A percentile compares a stretch with the other conserved stretches of the same genome.
Conservation (phyloP, 2,888 invertebrate species). For the Drosophila mimica region DNA sequence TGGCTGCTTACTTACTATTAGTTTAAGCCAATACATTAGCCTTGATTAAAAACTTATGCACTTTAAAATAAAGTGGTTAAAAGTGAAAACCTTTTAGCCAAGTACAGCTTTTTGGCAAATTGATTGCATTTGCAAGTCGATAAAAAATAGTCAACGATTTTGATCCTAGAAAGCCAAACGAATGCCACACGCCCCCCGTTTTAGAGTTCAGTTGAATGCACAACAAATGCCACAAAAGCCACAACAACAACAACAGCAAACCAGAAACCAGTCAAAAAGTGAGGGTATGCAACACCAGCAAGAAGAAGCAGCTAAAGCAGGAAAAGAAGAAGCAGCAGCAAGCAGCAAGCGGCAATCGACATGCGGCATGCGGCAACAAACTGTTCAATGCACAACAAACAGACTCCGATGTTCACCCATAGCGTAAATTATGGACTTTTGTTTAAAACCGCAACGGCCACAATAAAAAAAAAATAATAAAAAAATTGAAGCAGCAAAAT, state of each 20-base stretch:
- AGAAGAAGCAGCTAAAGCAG: slow-evolving; percentile 22
- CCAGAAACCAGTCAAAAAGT: slow-evolving; percentile 32
- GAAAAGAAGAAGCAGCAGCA: neutral
- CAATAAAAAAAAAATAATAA: neutral
- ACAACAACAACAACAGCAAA: slow-evolving; percentile 20
- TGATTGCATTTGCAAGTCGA: slow-evolving; percentile 21
- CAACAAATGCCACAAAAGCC: slow-evolving; percentile 59
- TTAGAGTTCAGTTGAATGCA: slow-evolving; percentile 64
- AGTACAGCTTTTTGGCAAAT: slow-evolving; percentile 1
- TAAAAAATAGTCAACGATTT: slow-evolving; percentile 9
- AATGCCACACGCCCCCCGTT: slow-evolving; percentile 41
- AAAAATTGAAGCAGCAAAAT: slow-evolving; percentile 20
- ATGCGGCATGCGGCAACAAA: slow-evolving; percentile 32
- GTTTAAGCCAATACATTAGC: neutral
- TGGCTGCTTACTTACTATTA: neutral
- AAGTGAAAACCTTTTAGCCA: neutral
- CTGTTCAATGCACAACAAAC: slow-evolving; percentile 39
- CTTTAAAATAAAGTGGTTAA: neutral
- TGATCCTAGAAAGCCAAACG: slow-evolving; percentile 15
- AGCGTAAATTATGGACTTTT: slow-evolving; percentile 78
- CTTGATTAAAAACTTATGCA: neutral
- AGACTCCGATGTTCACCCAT: slow-evolving; percentile 61
- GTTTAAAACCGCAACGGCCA: slow-evolving; percentile 64
- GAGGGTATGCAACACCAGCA: slow-evolving; percentile 38
- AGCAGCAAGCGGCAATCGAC: neutral